Percentiles rank a stretch among this genome's conserved stretches.
Evolutionary conservation across 2,888 invertebrate species (phyloP).

Genomic region (Erynnis tages): DNA sequence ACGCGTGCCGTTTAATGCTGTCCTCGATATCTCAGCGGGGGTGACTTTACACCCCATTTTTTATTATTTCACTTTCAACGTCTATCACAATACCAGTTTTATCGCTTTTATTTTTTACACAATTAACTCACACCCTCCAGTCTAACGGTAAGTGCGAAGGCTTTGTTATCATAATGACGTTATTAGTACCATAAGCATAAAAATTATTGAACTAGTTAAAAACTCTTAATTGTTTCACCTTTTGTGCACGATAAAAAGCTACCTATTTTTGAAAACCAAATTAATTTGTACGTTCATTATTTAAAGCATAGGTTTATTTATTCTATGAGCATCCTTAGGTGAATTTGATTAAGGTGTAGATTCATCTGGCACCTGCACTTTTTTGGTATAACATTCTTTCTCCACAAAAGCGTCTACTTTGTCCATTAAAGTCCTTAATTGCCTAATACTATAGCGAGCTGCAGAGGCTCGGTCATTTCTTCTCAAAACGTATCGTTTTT

Average conservation of each 20-base stretch:
- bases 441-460: conserved; percentile 37
- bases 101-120: conserved; percentile 72
- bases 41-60: conserved; percentile 54
- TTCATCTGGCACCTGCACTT: too few species aligned
- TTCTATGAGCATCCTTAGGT: too few species aligned
- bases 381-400: conserved; percentile 41
- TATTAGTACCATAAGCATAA: conserved; percentile 46
- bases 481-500: conserved; percentile 24
- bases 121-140: conserved; percentile 65
- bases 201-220: too few species aligned
- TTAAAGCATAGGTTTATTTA: too few species aligned
- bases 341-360: too few species aligned
- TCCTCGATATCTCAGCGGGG: conserved; percentile 48
- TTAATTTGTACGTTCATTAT: too few species aligned
- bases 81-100: conserved; percentile 71
- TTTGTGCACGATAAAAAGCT: too few species aligned
- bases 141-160: conserved; percentile 51
- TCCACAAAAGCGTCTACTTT: conserved; percentile 42
- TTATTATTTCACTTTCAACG: conserved; percentile 71
- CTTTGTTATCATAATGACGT: conserved; percentile 60
- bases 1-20: conserved; percentile 56
- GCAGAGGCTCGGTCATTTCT: conserved; percentile 19
- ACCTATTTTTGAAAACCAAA: too few species aligned
- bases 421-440: conserved; percentile 54
- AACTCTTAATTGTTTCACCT: too few species aligned